These are phyloP conservation scores for Odontocerum albicorne DNA, from an alignment of 2,888 invertebrate genomes.

Conservation along the genomic window DNA sequence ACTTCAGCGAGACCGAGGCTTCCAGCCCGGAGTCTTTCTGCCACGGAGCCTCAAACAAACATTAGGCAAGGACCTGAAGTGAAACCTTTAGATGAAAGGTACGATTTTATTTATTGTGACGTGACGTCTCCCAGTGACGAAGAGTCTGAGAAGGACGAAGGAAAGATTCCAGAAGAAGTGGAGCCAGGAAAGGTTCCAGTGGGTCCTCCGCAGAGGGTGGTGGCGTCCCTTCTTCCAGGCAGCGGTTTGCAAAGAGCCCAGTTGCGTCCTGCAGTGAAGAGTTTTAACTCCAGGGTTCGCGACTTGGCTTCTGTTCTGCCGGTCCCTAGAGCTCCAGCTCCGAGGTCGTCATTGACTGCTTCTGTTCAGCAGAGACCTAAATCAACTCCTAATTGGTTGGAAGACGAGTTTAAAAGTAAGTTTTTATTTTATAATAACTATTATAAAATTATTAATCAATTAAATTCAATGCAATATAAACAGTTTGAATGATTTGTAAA, in stretches of 20 bases:
- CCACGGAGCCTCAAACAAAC: conserved; percentile 20
- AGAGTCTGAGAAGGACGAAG: conserved; percentile 11
- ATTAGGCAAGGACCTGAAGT: neutral
- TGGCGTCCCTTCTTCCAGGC: conserved; percentile 50
- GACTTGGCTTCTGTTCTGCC: conserved; percentile 29
- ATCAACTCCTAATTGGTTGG: conserved; percentile 18
- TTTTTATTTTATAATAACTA: too few species aligned
- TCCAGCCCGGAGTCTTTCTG: conserved; percentile 29
- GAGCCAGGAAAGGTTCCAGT: conserved; percentile 12
- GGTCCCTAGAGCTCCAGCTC: neutral
- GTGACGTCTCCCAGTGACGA: conserved; percentile 36
- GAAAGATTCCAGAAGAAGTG: neutral
- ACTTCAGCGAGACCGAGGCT: neutral
- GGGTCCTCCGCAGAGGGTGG: conserved; percentile 45
- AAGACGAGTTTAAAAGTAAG: conserved; percentile 32
- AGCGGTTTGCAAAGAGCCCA: conserved; percentile 52
- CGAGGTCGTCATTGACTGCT: neutral
- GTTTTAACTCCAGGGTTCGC: conserved; percentile 39
- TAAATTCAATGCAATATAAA: too few species aligned
- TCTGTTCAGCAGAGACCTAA: neutral
- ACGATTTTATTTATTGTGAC: conserved; percentile 32
- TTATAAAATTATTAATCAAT: too few species aligned
- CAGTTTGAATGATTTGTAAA: too few species aligned
- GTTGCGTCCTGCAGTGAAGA: conserved; percentile 46
- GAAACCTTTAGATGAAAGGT: conserved; percentile 21